Evolutionary conservation across 2,888 invertebrate genomes (phyloP).

Genomic region (Chloroclysta siterata): DNA sequence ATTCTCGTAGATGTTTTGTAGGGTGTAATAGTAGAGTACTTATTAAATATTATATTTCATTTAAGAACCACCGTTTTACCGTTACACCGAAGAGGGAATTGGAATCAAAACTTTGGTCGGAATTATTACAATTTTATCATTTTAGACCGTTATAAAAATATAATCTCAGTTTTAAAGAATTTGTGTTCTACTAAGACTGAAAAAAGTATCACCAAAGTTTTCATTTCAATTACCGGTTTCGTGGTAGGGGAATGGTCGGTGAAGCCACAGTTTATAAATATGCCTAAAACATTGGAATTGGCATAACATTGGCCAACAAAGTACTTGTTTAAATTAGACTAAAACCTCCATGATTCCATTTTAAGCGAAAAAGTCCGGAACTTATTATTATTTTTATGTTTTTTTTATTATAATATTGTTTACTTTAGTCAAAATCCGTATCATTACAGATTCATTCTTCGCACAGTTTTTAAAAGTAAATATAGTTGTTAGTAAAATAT

Average conservation of each 20-base stretch:
- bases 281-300: too few relatives aligned
- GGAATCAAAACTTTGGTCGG: background rate
- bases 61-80: background rate
- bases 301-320: background rate
- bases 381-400: slow-evolving; percentile 9
- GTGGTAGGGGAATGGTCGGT: background rate
- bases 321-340: slow-evolving; percentile 8
- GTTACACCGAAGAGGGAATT: background rate
- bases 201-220: too few relatives aligned
- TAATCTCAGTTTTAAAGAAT: too few relatives aligned
- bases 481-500: slow-evolving; percentile 8
- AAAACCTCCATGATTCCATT: slow-evolving; percentile 10
- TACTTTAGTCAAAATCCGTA: slow-evolving; percentile 8
- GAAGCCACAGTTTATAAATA: too few relatives aligned
- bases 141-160: too few relatives aligned
- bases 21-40: background rate
- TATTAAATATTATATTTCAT: background rate
- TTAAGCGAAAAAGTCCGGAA: slow-evolving; percentile 13
- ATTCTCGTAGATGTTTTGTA: slow-evolving; percentile 1
- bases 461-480: slow-evolving; percentile 25
- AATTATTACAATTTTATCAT: background rate
- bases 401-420: slow-evolving; percentile 8
- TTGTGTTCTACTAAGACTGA: too few relatives aligned
- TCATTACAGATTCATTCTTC: slow-evolving; percentile 1
- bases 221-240: background rate